phyloP scores from a whole-genome alignment of 2,113 vertebrate genomes.

The Meriones unguiculatus region DNA sequence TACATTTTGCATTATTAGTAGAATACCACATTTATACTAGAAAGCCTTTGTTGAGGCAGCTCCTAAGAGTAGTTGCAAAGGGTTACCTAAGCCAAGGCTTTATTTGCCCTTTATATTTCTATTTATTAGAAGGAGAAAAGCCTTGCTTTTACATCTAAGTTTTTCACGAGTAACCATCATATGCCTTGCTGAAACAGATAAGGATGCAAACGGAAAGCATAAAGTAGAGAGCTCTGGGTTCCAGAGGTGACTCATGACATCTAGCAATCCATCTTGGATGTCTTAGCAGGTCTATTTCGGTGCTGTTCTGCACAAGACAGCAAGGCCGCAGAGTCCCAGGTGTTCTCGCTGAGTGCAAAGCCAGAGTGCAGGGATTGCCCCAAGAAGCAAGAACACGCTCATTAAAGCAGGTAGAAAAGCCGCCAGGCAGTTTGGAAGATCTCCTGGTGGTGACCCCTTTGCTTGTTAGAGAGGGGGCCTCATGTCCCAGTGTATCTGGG shows the following conservation, averaged over 20 bases:
- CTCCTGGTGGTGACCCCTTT: slow-evolving; percentile 81
- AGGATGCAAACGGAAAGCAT: slow-evolving; percentile 77
- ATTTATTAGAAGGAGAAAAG: slow-evolving; percentile 63
- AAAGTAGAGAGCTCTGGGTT: slow-evolving; percentile 71
- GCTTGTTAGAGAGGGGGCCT: slow-evolving; percentile 60
- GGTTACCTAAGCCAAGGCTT: background rate
- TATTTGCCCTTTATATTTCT: slow-evolving; percentile 39
- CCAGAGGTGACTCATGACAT: slow-evolving; percentile 83
- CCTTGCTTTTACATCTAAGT: slow-evolving; percentile 76
- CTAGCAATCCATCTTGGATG: slow-evolving; percentile 83
- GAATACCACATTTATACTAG: background rate
- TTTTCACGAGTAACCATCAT: slow-evolving; percentile 70
- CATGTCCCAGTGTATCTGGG: slow-evolving; percentile 40
- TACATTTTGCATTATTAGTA: slow-evolving; percentile 46
- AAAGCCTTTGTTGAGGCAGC: background rate
- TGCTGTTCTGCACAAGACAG: slow-evolving; percentile 58
- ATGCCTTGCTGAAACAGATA: slow-evolving; percentile 78
- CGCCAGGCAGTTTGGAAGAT: slow-evolving; percentile 52
- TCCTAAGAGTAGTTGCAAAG: background rate
- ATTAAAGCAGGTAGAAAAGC: slow-evolving; percentile 83
- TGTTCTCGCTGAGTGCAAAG: slow-evolving; percentile 76
- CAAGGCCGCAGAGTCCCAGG: slow-evolving; percentile 83
- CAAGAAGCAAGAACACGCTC: slow-evolving; percentile 78
- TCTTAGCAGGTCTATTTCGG: slow-evolving; percentile 81
- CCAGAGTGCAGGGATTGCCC: slow-evolving; percentile 70